Percentiles rank a stretch among this genome's conserved stretches.
phyloP scores from a whole-genome alignment of 92 coral and sea anemone genomes.

The Epizoanthus scotinus region DNA sequence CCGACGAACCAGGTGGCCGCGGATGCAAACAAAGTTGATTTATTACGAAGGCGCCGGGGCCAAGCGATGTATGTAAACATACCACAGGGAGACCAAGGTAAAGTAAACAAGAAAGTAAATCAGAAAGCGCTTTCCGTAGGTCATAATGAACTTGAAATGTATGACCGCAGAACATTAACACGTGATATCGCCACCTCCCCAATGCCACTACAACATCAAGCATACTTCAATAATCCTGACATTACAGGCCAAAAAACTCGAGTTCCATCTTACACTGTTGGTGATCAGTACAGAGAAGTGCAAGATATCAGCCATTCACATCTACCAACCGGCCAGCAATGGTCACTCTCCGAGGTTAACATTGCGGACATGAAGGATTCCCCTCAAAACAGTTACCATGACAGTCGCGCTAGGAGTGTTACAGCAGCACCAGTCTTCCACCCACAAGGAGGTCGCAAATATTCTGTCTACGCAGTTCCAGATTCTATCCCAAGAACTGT shows the following conservation, averaged over 20 bases:
- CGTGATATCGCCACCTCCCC: slow-evolving; percentile 36
- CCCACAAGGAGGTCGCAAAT: slow-evolving; percentile 30
- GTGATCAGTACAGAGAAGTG: neutral
- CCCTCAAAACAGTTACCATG: neutral
- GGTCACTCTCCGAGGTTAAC: neutral
- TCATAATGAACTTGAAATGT: neutral
- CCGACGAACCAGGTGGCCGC: neutral
- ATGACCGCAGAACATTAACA: slow-evolving; percentile 1
- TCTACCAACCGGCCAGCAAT: neutral
- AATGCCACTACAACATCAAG: slow-evolving; percentile 3
- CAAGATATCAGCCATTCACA: neutral
- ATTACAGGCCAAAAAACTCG: neutral
- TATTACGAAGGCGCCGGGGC: slow-evolving; percentile 61
- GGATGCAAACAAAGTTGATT: neutral
- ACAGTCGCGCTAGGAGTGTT: neutral
- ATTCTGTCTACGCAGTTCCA: slow-evolving; percentile 58
- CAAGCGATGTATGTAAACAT: slow-evolving; percentile 54
- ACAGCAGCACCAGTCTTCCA: neutral
- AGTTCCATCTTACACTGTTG: neutral
- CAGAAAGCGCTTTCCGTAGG: neutral
- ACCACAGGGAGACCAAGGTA: slow-evolving; percentile 24
- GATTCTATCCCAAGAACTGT: neutral
- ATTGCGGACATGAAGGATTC: neutral
- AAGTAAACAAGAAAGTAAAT: neutral
- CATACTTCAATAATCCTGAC: neutral